Percentiles rank a stretch among this genome's conserved stretches.
phyloP scores from a whole-genome alignment of 1,140 invertebrate genomes.

The Musca vetustissima region DNA sequence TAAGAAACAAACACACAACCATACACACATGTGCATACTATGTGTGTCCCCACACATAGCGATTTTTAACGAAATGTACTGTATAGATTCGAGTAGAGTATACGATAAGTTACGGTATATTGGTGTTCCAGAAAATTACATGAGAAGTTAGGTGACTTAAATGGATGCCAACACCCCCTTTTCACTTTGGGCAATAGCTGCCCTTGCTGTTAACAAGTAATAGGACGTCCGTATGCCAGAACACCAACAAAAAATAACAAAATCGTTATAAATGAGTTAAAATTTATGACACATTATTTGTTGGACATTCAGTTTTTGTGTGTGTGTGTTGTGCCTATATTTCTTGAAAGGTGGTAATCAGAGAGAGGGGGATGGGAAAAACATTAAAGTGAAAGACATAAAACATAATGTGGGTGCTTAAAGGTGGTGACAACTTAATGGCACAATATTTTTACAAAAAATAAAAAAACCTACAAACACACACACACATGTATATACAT shows the following conservation, averaged over 20 bases:
- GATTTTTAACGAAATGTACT: neutral
- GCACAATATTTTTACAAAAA: neutral
- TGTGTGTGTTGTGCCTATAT: too few relatives aligned
- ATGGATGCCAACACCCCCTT: too few relatives aligned
- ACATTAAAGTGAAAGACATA: slow-evolving; percentile 17
- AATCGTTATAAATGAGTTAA: neutral
- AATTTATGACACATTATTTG: slow-evolving; percentile 14
- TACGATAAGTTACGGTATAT: too few relatives aligned
- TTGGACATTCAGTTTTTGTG: neutral
- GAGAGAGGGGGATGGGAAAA: neutral
- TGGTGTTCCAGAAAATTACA: too few relatives aligned
- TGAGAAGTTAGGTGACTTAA: too few relatives aligned
- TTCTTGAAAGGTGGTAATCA: neutral
- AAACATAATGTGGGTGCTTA: slow-evolving; percentile 13
- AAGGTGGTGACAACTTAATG: slow-evolving; percentile 22
- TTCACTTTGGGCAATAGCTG: too few relatives aligned
- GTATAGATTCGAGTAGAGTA: too few relatives aligned
- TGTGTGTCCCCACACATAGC: neutral
- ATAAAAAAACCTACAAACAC: neutral
- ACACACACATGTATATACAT: too few relatives aligned
- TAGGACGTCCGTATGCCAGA: too few relatives aligned
- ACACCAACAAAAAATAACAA: too few relatives aligned
- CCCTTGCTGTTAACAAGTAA: too few relatives aligned
- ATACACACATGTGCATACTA: neutral
- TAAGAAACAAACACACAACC: neutral